phyloP scores from a whole-genome alignment of 1,140 invertebrate genomes.

The Drosophila simulans region DNA sequence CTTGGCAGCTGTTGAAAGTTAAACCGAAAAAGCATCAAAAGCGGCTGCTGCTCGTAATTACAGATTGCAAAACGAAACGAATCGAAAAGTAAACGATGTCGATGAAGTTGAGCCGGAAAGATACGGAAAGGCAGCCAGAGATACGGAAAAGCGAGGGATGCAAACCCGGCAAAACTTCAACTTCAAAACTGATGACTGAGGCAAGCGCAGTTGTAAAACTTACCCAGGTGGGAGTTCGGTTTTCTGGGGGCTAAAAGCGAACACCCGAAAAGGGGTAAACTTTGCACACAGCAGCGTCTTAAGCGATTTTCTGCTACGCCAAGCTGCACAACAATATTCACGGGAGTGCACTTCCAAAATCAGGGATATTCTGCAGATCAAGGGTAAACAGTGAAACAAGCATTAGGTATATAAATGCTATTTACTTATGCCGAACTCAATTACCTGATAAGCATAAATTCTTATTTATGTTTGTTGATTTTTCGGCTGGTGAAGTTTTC shows the following conservation, averaged over 20 bases:
- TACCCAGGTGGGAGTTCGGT: slow-evolving; percentile 17
- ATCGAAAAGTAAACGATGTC: slow-evolving; percentile 70
- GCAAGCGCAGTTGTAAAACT: slow-evolving; percentile 46
- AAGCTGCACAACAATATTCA: slow-evolving; percentile 67
- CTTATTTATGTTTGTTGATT: not conserved
- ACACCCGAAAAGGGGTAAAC: slow-evolving; percentile 48
- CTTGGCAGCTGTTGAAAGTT: slow-evolving; percentile 70
- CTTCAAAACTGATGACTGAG: slow-evolving; percentile 62
- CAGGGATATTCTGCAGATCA: not conserved
- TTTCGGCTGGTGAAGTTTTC: not conserved
- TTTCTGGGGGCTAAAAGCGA: not conserved
- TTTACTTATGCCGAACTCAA: not conserved
- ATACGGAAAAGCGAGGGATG: slow-evolving; percentile 37
- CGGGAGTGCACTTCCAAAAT: slow-evolving; percentile 25
- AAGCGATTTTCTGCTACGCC: slow-evolving; percentile 72
- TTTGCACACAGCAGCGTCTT: slow-evolving; percentile 64
- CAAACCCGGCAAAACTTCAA: slow-evolving; percentile 61
- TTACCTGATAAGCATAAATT: not conserved
- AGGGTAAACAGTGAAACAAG: slow-evolving; percentile 1
- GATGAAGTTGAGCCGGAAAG: slow-evolving; percentile 49
- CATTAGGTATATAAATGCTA: not conserved
- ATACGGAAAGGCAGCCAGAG: slow-evolving; percentile 29
- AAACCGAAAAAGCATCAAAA: slow-evolving; percentile 67
- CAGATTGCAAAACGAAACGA: slow-evolving; percentile 67
- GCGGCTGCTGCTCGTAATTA: slow-evolving; percentile 67